Base-by-base conservation (phyloP, 2,797 vertebrate species). In the Oreortyx pictus region DNA sequence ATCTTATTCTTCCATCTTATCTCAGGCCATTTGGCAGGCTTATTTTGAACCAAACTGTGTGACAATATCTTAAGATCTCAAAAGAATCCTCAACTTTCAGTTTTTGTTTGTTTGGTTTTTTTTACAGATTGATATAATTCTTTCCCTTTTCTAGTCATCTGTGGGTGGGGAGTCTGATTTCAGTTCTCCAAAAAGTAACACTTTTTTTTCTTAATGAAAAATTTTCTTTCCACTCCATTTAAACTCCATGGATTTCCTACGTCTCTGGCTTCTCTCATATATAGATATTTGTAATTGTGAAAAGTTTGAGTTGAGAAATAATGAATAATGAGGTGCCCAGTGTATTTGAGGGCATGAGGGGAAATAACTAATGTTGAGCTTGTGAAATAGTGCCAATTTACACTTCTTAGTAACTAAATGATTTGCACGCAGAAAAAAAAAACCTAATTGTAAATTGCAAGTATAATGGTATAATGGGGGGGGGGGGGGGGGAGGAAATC, bases 311-410 rank as follows among this genome's bases (percentile, higher is more conserved):
- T 35, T 29, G 66, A 50, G 33, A 49, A 50, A 29, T 13, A 23
- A 22, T 19, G 23, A 41, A 4, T 3, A 65, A 35, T 6, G 50
- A 11, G 19, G 39, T 33, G 20, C 20, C 24, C 14, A 2, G 5
- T 24, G 50, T 6, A 3, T 15, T 31, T 56, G 68, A 24, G 31
- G 39, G 18, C 8, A 41, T 13, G 4, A 2, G 1, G 1, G 11
- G 4, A 1, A 7, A 4, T 60, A 18, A 37, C 2, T 80, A 43
- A 33, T 31, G 14, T 8, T 75, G 71, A 66, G 7, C 11, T 15
- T 68, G 12, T 52, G 23, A 66, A 81, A 72, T 39, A 29, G 19
- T 23, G 64, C 8, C 8, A 15, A 17, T 73, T 89, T 83, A 33
- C 11, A 47, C 54, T 65, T 83, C 8, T 29, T 49, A 59, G 22